These are phyloP conservation scores for Napeogenes sylphis DNA, from an alignment of 2,888 invertebrate species.

Conservation along the genomic window DNA sequence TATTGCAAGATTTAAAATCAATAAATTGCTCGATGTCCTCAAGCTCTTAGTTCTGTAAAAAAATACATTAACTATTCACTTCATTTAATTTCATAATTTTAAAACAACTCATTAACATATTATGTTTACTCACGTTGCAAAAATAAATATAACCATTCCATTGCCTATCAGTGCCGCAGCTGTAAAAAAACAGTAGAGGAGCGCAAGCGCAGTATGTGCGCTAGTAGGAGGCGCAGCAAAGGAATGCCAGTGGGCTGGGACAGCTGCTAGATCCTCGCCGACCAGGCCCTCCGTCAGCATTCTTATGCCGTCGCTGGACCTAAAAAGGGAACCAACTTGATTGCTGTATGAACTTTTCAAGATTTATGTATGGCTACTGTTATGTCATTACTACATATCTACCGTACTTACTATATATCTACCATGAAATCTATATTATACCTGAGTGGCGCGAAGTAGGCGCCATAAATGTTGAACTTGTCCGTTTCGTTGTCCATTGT, in stretches of 20 bases:
- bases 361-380: neutral
- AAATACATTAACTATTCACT: neutral
- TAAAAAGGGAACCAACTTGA: constrained; percentile 18
- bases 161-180: constrained; percentile 86
- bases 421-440: constrained; percentile 36
- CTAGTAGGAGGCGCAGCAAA: constrained; percentile 89
- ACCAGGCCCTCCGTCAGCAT: constrained; percentile 87
- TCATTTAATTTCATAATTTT: neutral
- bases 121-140: constrained; percentile 81
- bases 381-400: too few species aligned
- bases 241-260: constrained; percentile 89
- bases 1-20: constrained; percentile 88
- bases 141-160: constrained; percentile 91
- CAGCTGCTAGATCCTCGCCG: constrained; percentile 84
- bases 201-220: constrained; percentile 86
- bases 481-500: constrained; percentile 63
- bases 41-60: constrained; percentile 81
- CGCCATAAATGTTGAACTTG: constrained; percentile 53
- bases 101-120: neutral
- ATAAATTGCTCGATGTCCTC: constrained; percentile 88
- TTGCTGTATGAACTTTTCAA: too few species aligned
- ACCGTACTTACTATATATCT: too few species aligned
- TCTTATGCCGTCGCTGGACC: constrained; percentile 53
- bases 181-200: constrained; percentile 86
- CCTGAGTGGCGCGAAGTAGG: constrained; percentile 67